Evolutionary conservation across 2,113 vertebrate genomes (phyloP).

Genomic region (Cathartes aura): DNA sequence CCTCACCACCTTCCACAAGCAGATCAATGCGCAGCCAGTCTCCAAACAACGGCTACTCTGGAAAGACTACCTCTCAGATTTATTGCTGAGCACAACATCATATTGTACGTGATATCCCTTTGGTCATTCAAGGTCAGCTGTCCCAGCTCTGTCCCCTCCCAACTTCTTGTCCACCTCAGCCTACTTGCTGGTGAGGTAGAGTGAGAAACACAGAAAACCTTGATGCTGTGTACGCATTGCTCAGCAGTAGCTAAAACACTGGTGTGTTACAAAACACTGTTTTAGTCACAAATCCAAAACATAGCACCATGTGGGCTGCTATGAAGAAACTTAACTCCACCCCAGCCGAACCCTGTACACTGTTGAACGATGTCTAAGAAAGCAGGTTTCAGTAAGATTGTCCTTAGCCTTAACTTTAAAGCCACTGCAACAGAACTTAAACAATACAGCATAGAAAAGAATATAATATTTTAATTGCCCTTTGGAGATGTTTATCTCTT

Average conservation of each 20-base stretch:
- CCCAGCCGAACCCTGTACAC: not conserved
- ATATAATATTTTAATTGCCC: not conserved
- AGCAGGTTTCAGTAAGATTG: not conserved
- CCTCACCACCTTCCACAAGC: not conserved
- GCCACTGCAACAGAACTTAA: not conserved
- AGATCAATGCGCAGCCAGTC: not conserved
- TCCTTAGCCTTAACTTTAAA: not conserved
- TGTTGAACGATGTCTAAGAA: not conserved
- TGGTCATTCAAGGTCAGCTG: not conserved
- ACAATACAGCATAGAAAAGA: not conserved
- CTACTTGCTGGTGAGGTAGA: rapidly evolving
- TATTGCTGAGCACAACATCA: not conserved
- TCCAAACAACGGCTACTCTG: not conserved
- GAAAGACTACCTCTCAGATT: not conserved
- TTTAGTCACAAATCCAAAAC: not conserved
- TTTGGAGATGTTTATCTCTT: not conserved
- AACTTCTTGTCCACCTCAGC: not conserved
- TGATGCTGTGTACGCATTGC: not conserved
- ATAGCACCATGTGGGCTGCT: not conserved
- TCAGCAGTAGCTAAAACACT: not conserved
- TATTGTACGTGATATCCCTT: not conserved
- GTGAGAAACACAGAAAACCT: not conserved
- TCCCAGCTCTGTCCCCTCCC: not conserved
- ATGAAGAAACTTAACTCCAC: not conserved
- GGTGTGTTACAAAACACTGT: not conserved